Conservation (phyloP, 2,888 invertebrate species). For the Temnothorax ravouxi region DNA sequence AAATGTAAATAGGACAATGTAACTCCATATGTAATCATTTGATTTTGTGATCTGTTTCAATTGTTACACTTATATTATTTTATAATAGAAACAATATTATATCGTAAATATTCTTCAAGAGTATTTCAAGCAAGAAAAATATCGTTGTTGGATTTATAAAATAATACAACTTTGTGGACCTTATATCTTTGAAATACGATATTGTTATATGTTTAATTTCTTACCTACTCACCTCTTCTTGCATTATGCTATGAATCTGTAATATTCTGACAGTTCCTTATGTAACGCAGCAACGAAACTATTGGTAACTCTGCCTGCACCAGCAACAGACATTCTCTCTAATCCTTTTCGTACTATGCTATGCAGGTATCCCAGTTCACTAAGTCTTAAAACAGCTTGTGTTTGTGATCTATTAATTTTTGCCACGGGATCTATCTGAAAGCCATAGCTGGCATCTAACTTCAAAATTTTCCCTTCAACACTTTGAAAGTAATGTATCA, state of each 20-base stretch:
- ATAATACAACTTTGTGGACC: not conserved
- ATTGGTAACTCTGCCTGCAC: conserved; percentile 92
- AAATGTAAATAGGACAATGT: conserved; percentile 88
- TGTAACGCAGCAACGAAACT: conserved; percentile 95
- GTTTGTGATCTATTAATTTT: conserved; percentile 88
- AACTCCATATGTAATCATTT: conserved; percentile 80
- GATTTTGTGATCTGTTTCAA: conserved; percentile 78
- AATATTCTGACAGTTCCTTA: conserved; percentile 95
- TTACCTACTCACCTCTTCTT: conserved; percentile 91
- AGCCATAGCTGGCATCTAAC: conserved; percentile 89
- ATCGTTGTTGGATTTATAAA: not conserved
- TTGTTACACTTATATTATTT: not conserved
- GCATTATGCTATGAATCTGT: conserved; percentile 94
- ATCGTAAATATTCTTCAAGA: not conserved
- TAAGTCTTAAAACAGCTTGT: conserved; percentile 91
- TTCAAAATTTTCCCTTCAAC: conserved; percentile 93
- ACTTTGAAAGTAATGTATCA: conserved; percentile 95
- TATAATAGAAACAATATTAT: conserved; percentile 21
- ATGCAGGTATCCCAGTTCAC: conserved; percentile 95
- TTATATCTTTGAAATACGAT: not conserved
- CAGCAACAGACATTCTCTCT: conserved; percentile 89
- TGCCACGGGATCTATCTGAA: conserved; percentile 88
- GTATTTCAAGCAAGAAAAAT: not conserved
- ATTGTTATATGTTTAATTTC: conserved; percentile 10
- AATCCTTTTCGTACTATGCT: conserved; percentile 93